Base-by-base conservation (phyloP, 53 echinoderm and acorn worm genomes). In the Crossaster papposus region DNA sequence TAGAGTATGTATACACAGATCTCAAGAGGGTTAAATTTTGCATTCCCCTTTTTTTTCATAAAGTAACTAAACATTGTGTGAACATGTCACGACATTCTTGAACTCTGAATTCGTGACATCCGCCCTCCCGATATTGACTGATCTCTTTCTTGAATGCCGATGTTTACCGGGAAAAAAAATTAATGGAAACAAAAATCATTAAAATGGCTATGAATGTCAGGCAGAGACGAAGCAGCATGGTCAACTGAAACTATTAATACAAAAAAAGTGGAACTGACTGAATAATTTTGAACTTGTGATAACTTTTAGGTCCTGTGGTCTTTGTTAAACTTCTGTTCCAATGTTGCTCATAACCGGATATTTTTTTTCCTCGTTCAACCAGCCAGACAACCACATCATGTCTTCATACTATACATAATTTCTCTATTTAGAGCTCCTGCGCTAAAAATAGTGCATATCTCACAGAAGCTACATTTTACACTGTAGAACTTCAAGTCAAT, bases 51-150 rank as follows among this genome's bases (percentile, higher is more conserved):
- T 26, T 30, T n/a, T 26, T 30, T n/a, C 54, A 23, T 62, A 72
- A 71, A 85, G 71, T 54, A 82, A 85, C 30, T 23, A 72, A 85
- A 85, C 85, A 85, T 72, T 53, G 14, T 20, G 18, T 50, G 30
- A 70, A 71, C 72, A 84, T 70, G 35, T 85, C 72, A 22, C 72
- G 72, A 77, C 87, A 87, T 87, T 77, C 36, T 55, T 87, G 87
- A 77, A 87, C 87, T n/a, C n/a, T 33, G 35, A 54, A 87, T 55
- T 75, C 18, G 3, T 35, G 75, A 36, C 87, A 55, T 14, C 17
- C 3, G 26, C 34, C 77, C 37, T 87, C 35, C 58, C 26, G 28
- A 32, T 72, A 50, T 73, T 33, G 58, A 54, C 72, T 22, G 30
- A 54, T 51, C 76, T 14, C 36, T 30, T 36, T 87, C 68, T 54